Conservation (phyloP, 1,140 invertebrate genomes). For the Drosophila bifasciata region DNA sequence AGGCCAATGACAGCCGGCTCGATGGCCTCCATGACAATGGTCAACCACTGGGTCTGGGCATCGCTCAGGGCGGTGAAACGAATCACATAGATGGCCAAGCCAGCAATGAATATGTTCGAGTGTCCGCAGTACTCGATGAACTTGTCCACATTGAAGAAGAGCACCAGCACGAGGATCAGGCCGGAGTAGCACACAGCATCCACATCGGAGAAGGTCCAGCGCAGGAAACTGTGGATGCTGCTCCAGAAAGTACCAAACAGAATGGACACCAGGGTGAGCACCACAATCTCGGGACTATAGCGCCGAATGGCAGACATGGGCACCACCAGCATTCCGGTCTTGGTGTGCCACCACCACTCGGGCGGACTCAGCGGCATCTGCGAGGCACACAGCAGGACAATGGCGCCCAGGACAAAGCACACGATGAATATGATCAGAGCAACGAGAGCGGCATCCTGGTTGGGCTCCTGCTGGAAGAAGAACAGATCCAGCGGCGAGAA, state of each 20-base stretch:
- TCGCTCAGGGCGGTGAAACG: constrained; percentile 90
- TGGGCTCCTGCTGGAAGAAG: constrained; percentile 47
- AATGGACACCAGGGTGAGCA: constrained; percentile 88
- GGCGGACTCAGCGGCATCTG: constrained; percentile 90
- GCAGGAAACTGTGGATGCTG: constrained; percentile 90
- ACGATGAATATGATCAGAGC: constrained; percentile 87
- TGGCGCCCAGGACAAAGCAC: constrained; percentile 82
- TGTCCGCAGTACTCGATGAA: constrained; percentile 93
- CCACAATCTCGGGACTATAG: constrained; percentile 89
- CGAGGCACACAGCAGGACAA: constrained; percentile 63
- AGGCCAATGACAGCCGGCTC: constrained; percentile 93
- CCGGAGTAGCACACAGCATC: constrained; percentile 60
- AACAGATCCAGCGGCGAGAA: constrained; percentile 88
- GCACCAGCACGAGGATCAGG: constrained; percentile 88
- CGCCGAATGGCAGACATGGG: constrained; percentile 90
- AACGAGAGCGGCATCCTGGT: constrained; percentile 37
- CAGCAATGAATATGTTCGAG: constrained; percentile 92
- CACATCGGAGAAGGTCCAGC: constrained; percentile 85
- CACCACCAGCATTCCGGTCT: constrained; percentile 89
- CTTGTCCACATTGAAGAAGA: constrained; percentile 90
- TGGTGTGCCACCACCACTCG: constrained; percentile 93
- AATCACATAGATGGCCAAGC: constrained; percentile 91
- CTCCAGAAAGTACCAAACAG: constrained; percentile 91
- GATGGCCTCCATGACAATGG: constrained; percentile 89
- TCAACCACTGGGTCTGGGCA: constrained; percentile 86